Evolutionary conservation across 2,888 invertebrate genomes (phyloP), one percentile per base, ranked within the genome.

Genomic region (Gortyna flavago): DNA sequence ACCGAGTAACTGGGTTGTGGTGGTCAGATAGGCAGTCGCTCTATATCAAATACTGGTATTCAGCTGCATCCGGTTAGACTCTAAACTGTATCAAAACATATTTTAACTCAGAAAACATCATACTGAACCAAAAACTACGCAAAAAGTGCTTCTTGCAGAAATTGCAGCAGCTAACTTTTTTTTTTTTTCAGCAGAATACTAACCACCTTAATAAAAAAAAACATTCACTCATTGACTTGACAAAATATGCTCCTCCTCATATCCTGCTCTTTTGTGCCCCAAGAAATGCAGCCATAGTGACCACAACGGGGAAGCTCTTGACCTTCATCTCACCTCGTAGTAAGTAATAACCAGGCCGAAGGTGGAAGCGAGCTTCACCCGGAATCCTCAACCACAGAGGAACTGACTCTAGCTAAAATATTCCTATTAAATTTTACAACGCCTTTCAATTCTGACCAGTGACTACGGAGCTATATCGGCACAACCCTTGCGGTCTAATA

Each of bases 401-500:
- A 51, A 21, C 51, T 35, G 35, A 1, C 54, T 25, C 11, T n/a
- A 9, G 1, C 54, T n/a, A n/a, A 5, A 11, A 54, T 54, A 54
- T 54, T 25, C 51, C 25, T 9, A 54, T 54, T 54, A 2, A 57
- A 57, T 57, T 57, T 57, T 57, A 11, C 57, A 69, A 51, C 32
- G 25, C 8, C 11, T 76, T 25, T 76, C 65, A 83, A 74, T 83
- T 73, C 77, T 69, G 72, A 75, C 48, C 68, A 54, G 29, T 74
- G 48, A 73, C 68, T 66, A 75, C 61, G 51, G 38, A 5, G 73
- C 65, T 80, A 65, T 76, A 79, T 74, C 73, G 67, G 74, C 79
- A 67, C 59, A 81, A 62, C 76, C 79, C 76, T 81, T 69, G 72
- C 81, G 70, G 80, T 88, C 84, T 78, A 87, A 88, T 86, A 87